phyloP scores from a whole-genome alignment of 2,113 vertebrate species.

The Oryzias melastigma region DNA sequence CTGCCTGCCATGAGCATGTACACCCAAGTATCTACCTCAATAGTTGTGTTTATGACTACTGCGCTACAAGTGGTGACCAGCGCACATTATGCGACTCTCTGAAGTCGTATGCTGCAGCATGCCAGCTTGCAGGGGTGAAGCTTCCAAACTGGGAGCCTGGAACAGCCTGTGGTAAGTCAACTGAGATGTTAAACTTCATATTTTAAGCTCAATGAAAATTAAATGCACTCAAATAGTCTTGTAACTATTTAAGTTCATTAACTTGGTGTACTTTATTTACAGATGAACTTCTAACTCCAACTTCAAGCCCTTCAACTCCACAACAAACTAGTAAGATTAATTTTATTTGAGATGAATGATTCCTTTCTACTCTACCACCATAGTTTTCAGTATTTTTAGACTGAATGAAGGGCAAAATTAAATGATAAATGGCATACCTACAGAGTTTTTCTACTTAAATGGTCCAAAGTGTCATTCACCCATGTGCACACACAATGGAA shows the following conservation, averaged over 20 bases:
- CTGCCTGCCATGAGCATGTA: conserved; percentile 68
- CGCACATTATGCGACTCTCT: conserved; percentile 72
- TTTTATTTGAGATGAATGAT: not conserved
- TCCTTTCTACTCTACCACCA: no score
- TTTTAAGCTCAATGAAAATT: no score
- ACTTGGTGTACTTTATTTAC: conserved; percentile 30
- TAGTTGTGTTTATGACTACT: conserved; percentile 78
- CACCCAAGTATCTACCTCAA: conserved; percentile 69
- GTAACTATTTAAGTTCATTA: not conserved
- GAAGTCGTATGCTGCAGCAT: conserved; percentile 75
- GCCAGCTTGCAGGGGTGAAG: conserved; percentile 69
- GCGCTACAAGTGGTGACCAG: conserved; percentile 60
- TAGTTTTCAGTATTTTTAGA: no score
- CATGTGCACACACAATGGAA: no score
- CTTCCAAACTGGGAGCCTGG: conserved; percentile 68
- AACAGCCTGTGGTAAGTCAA: conserved; percentile 73
- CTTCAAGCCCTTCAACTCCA: conserved; percentile 32
- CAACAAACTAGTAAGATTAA: conserved; percentile 58
- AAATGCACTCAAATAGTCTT: no score
- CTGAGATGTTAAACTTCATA: not conserved
- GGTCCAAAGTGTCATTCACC: no score
- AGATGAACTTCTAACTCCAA: conserved; percentile 26
- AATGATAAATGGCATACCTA: no score
- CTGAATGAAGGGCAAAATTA: no score
- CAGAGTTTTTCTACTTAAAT: no score